Conservation (phyloP, 2,888 invertebrate genomes). For the Plusia festucae region DNA sequence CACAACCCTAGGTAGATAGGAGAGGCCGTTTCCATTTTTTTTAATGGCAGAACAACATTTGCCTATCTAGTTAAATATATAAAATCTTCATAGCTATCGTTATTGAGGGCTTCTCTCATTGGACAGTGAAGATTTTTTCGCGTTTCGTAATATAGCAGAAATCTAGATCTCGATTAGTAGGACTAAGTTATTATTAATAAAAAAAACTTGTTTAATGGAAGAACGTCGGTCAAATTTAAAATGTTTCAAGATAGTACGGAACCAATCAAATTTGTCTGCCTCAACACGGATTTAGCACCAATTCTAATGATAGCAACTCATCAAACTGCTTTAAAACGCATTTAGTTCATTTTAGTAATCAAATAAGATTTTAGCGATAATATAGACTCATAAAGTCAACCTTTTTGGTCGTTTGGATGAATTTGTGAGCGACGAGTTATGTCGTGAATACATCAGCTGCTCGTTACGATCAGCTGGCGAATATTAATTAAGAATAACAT, state of each 20-base stretch:
- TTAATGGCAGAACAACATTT: no score
- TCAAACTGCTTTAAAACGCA: conserved; percentile 6
- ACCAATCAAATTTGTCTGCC: neutral
- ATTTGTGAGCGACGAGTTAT: neutral
- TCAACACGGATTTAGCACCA: neutral
- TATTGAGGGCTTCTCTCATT: no score
- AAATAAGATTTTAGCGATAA: conserved; percentile 7
- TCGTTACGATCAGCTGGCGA: conserved; percentile 3
- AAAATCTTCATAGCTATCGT: no score
- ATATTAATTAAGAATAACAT: neutral
- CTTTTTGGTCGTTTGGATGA: conserved; percentile 1
- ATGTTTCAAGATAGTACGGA: neutral
- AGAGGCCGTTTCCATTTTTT: no score
- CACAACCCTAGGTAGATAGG: no score
- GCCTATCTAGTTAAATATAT: no score
- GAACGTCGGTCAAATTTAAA: neutral
- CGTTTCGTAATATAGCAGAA: no score
- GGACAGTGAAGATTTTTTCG: no score
- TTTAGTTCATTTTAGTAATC: conserved; percentile 8
- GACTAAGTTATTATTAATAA: no score
- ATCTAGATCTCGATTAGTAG: no score
- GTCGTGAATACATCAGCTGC: neutral
- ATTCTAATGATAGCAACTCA: neutral
- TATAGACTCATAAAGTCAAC: conserved; percentile 2
- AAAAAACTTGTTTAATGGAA: no score